Percentiles rank a stretch among this genome's conserved stretches.
Evolutionary conservation across 2,888 invertebrate species (phyloP).

Genomic region (Glyphotaelius pellucidus): DNA sequence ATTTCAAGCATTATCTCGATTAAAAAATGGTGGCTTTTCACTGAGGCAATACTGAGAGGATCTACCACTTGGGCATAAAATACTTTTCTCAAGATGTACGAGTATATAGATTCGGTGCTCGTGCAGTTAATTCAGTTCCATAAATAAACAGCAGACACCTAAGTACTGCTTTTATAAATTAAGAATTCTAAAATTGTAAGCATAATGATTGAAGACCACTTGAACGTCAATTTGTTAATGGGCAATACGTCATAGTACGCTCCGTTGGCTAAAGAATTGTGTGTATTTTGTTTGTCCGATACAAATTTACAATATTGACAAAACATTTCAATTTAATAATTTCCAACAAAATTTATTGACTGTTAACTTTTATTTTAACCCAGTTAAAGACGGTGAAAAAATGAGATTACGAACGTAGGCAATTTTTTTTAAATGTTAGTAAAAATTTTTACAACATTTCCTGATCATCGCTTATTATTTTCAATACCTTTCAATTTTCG

Average conservation of each 20-base stretch:
- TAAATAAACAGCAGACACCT: not conserved
- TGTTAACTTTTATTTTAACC: too few relatives aligned
- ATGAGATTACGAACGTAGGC: too few relatives aligned
- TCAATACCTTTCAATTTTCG: not conserved
- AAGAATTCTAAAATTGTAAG: not conserved
- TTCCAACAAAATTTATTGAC: not conserved
- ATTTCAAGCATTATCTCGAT: too few relatives aligned
- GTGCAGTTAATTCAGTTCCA: not conserved
- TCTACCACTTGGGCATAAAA: too few relatives aligned
- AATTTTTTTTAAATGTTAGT: not conserved
- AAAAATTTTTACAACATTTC: not conserved
- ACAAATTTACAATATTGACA: not conserved
- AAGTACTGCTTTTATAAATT: not conserved
- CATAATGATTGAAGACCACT: not conserved
- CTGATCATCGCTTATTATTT: not conserved
- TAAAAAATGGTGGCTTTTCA: too few relatives aligned
- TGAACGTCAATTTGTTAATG: not conserved
- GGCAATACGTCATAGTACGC: not conserved
- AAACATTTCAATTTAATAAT: not conserved
- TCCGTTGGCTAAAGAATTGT: not conserved
- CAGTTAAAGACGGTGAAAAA: too few relatives aligned
- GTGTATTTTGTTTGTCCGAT: not conserved
- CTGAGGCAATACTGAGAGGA: too few relatives aligned
- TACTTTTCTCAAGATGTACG: too few relatives aligned
- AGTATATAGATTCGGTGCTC: not conserved